Base-by-base conservation (phyloP, 2,888 invertebrate genomes). In the Nymphalis c-album region DNA sequence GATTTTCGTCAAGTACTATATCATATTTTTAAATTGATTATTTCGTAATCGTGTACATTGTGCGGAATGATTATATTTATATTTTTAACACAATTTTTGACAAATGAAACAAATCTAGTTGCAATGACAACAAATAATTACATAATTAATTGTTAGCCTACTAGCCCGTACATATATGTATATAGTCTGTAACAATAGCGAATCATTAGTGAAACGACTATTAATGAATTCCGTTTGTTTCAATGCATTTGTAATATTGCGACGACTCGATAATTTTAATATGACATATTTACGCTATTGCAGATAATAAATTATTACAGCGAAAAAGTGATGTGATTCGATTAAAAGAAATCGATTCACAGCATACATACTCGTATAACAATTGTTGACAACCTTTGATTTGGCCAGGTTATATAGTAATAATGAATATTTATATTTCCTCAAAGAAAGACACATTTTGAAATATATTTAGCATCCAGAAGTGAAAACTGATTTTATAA, bases 201-300 rank as follows among this genome's bases (percentile, higher is more conserved):
- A 31, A 31, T 57, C 67, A 67, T 67, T 61, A 67, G 48, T 51
- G 47, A n/a, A 18, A 48, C 55, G 67, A 57, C 61, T 67, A 69
- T 67, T 71, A 71, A 69, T 69, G 64, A 59, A 71, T 71, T 71
- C 71, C 61, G 64, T 71, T 69, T 70, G 64, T 69, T 69, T 65
- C 61, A 47, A 53, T 62, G 69, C 63, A 72, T 74, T 55, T 17
- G 53, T 55, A 31, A 55, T 55, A 55, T 55, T 55, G 31, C 31
- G 26, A 31, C n/a, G 59, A 20, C 7, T 46, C 26, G 18, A 46
- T 59, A 45, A 59, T 59, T 46, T 59, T 59, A 59, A 59, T 59
- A 55, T 26, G 26, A 55, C 53, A 55, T 31, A 55, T 26, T 55
- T 55, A 17, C 17, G 26, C 53, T 31, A 53, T 3, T 26, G 17